Percentiles rank a stretch among this genome's conserved stretches.
These are phyloP conservation scores for Calephelis virginiensis DNA, from an alignment of 1,140 invertebrate genomes.

Conservation along the genomic window DNA sequence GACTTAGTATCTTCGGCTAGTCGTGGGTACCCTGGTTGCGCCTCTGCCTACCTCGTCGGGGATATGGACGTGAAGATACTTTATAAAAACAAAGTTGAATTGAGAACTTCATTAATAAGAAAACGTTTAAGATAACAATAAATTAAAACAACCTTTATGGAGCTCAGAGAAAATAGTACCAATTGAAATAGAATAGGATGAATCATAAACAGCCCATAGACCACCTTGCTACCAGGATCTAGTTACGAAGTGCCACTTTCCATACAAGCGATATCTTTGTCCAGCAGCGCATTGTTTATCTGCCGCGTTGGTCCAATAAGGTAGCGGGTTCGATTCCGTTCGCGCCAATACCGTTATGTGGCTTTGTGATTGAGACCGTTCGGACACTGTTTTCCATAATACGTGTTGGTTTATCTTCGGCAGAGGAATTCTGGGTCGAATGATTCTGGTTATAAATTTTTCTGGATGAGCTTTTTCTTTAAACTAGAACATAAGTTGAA, in stretches of 20 bases:
- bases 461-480: no score
- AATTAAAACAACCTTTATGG: background rate
- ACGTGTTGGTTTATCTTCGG: slow-evolving; percentile 22
- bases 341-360: slow-evolving; percentile 32
- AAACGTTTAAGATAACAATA: no score
- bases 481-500: no score
- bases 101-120: no score
- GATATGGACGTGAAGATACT: no score
- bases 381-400: slow-evolving; percentile 25
- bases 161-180: background rate
- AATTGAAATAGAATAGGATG: background rate
- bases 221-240: slow-evolving; percentile 8
- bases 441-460: background rate
- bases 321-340: slow-evolving; percentile 44
- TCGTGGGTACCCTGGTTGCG: no score
- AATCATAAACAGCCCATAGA: slow-evolving; percentile 9
- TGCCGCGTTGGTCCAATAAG: slow-evolving; percentile 46
- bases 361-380: slow-evolving; percentile 34
- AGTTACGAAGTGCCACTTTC: slow-evolving; percentile 23
- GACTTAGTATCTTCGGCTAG: no score
- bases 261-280: slow-evolving; percentile 45
- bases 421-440: background rate
- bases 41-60: no score
- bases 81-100: no score
- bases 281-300: slow-evolving; percentile 44